phyloP scores from a whole-genome alignment of 2,797 vertebrate species.

The Molossus molossus region DNA sequence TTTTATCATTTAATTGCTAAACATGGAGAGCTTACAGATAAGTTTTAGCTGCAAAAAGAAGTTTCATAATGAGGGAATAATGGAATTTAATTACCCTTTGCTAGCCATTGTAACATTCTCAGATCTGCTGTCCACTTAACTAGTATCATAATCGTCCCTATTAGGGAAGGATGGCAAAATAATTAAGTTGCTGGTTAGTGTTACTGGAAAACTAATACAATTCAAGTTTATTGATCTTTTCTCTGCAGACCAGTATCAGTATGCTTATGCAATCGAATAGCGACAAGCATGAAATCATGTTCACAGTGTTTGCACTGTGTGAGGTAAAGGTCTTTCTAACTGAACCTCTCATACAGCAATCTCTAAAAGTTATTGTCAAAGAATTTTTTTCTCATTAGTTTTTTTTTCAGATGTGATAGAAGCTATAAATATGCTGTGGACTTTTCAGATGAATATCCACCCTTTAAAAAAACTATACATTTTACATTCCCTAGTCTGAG shows the following conservation, averaged over 20 bases:
- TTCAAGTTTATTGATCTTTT: conserved; percentile 54
- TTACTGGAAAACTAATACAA: conserved; percentile 36
- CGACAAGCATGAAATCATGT: background rate
- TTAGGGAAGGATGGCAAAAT: background rate
- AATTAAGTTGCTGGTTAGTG: conserved; percentile 37
- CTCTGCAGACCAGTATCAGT: background rate
- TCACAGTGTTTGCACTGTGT: background rate
- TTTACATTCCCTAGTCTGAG: conserved; percentile 55
- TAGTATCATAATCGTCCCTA: background rate
- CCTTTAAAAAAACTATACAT: conserved; percentile 34
- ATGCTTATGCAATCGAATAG: background rate
- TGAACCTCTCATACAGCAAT: background rate
- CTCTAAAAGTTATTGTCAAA: conserved; percentile 47
- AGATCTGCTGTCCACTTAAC: background rate
- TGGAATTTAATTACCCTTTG: background rate
- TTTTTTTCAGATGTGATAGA: conserved; percentile 46
- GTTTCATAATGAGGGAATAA: conserved; percentile 13
- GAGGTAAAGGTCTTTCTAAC: conserved; percentile 14
- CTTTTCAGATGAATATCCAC: conserved; percentile 44
- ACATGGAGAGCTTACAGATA: conserved; percentile 28
- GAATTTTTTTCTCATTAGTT: conserved; percentile 10
- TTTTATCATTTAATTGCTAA: conserved; percentile 49
- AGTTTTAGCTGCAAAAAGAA: conserved; percentile 23
- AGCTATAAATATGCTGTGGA: background rate
- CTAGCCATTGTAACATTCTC: background rate